Evolutionary conservation across 2,113 vertebrate genomes (phyloP), one percentile per base, ranked within the genome.

Genomic region (Typhlomys cinereus): DNA sequence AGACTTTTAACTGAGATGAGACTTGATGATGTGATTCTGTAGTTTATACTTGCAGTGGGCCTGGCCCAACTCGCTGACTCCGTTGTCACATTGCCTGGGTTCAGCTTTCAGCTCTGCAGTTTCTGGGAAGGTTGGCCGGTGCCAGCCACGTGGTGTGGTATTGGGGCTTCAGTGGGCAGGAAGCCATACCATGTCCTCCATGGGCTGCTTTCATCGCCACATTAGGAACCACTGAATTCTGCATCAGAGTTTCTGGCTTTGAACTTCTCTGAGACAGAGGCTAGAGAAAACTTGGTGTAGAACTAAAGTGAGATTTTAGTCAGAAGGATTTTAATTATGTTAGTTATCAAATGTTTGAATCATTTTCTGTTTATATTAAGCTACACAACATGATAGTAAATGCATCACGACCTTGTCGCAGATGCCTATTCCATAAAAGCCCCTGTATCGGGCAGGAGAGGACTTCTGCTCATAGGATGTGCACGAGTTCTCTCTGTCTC

Each of bases 311-410:
- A 90, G 54, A 29, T 76, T 92, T 69, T 54, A 76, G 70, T 78
- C 67, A 57, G 54, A 57, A 57, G 54, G 4, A 57, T 17, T 90
- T 88, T 80, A 39, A 21, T 76, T 64, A 4, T 80, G 3, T 71
- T 90, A 88, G n/a, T 89, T 83, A 41, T 44, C 69, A 93, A 41
- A 70, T 21, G 89, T 57, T 69, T 85, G 17, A 88, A 66, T 81
- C 7, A 8, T 71, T 69, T 90, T 82, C 70, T 39, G 4, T 76
- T 50, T 36, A 39, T 59, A 73, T 23, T 36, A 44, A 88, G 31
- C 61, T n/a, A 34, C 23, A 21, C 74, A 76, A 74, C 11, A 31
- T 57, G 9, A n/a, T 54, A 69, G 34, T 75, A 41, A 88, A 69
- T 90, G 4, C 9, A 74, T 71, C 31, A 79, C 87, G 29, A 34